phyloP scores from a whole-genome alignment of 2,113 vertebrate species.

The Piprites chloris region DNA sequence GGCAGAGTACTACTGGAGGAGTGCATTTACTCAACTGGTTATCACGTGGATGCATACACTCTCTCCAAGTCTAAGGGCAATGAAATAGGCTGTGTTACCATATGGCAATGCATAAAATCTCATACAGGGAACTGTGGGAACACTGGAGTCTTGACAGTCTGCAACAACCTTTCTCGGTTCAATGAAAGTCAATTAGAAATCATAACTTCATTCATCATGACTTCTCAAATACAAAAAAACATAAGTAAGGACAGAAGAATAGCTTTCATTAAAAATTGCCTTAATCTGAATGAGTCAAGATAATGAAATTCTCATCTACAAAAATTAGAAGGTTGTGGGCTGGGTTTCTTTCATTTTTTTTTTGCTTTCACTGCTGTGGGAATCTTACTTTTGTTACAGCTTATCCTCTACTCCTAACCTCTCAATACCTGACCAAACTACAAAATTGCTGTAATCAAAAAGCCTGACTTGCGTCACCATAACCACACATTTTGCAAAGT shows the following conservation, averaged over 20 bases:
- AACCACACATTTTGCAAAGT: background rate
- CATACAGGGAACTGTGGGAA: background rate
- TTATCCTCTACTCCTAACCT: background rate
- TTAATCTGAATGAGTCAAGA: background rate
- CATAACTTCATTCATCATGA: background rate
- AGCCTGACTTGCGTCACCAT: background rate
- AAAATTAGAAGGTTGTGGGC: background rate
- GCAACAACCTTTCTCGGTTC: background rate
- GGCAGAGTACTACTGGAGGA: background rate
- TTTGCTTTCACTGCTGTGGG: background rate
- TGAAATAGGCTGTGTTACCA: background rate
- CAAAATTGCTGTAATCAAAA: background rate
- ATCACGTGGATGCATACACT: background rate
- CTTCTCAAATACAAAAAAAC: background rate
- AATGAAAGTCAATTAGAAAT: slow-evolving; percentile 30
- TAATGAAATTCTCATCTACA: background rate
- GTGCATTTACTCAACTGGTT: background rate
- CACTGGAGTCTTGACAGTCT: background rate
- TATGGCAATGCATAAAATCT: background rate
- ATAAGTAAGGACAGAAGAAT: background rate
- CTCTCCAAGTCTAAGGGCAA: background rate
- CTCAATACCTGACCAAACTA: background rate
- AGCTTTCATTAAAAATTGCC: background rate
- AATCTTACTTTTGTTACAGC: background rate
- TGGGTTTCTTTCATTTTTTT: background rate